Conservation (phyloP, 2,113 vertebrate genomes). For the Pantherophis guttatus region DNA sequence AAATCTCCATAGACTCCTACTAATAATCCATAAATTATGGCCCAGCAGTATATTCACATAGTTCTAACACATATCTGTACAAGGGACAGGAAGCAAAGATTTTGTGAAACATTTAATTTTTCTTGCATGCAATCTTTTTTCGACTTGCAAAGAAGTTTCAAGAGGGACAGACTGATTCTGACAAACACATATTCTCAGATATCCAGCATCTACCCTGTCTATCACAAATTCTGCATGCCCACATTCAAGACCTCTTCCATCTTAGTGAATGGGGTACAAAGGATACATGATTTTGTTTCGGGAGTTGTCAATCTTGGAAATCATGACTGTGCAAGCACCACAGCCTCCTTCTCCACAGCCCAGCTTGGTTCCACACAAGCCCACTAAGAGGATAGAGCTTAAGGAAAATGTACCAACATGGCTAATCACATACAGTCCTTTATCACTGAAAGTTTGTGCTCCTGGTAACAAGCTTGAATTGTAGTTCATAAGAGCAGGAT, state of each 20-base stretch:
- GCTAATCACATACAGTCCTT: neutral
- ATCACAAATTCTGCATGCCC: neutral
- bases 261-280: slow-evolving; percentile 55
- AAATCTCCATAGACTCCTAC: neutral
- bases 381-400: slow-evolving; percentile 74
- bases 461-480: neutral
- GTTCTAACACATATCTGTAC: neutral
- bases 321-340: slow-evolving; percentile 93
- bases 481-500: neutral
- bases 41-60: neutral
- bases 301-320: slow-evolving; percentile 79
- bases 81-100: neutral
- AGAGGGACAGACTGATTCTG: neutral
- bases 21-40: neutral
- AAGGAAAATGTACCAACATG: slow-evolving; percentile 59
- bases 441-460: neutral
- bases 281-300: slow-evolving; percentile 85
- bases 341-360: slow-evolving; percentile 94
- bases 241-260: slow-evolving; percentile 5
- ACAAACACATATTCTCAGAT: neutral
- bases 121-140: neutral
- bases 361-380: slow-evolving; percentile 87
- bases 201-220: neutral
- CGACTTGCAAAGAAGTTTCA: slow-evolving; percentile 10
- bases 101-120: neutral